These are phyloP conservation scores for Andrena cerasifolii DNA, from an alignment of 1,140 invertebrate genomes.

Conservation along the genomic window DNA sequence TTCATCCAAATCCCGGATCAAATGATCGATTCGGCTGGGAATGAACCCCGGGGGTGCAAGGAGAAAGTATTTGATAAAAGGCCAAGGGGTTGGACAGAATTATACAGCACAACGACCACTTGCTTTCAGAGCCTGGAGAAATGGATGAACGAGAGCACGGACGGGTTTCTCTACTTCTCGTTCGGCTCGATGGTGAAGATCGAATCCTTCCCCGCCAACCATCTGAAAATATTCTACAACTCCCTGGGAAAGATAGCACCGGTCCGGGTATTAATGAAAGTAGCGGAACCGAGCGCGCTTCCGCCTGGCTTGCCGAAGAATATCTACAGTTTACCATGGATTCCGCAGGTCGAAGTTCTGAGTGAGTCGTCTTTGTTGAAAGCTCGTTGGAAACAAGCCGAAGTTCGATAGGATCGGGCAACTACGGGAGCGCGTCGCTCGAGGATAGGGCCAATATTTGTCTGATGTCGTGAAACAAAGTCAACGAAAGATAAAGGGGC, in stretches of 20 bases:
- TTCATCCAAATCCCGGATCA: too few relatives aligned
- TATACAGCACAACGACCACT: too few relatives aligned
- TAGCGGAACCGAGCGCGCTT: constrained; percentile 57
- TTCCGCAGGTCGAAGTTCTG: constrained; percentile 53
- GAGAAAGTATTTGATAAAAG: too few relatives aligned
- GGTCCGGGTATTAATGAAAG: constrained; percentile 68
- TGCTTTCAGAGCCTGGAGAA: constrained; percentile 86
- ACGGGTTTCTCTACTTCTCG: constrained; percentile 88
- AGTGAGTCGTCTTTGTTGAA: constrained; percentile 26
- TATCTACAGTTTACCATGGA: constrained; percentile 38
- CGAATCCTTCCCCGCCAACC: constrained; percentile 84
- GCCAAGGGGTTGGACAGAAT: too few relatives aligned
- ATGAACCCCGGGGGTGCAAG: too few relatives aligned
- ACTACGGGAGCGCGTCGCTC: too few relatives aligned
- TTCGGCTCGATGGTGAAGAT: constrained; percentile 87
- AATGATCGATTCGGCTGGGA: too few relatives aligned
- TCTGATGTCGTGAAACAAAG: too few relatives aligned
- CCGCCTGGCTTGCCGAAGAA: constrained; percentile 62
- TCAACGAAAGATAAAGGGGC: too few relatives aligned
- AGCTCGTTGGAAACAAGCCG: too few relatives aligned
- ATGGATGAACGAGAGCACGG: constrained; percentile 86
- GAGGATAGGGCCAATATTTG: too few relatives aligned
- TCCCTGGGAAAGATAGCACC: constrained; percentile 82
- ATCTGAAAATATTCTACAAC: constrained; percentile 84
- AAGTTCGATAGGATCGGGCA: too few relatives aligned